Evolutionary conservation across 1,140 invertebrate species (phyloP).

Genomic region (Ceratina australensis): DNA sequence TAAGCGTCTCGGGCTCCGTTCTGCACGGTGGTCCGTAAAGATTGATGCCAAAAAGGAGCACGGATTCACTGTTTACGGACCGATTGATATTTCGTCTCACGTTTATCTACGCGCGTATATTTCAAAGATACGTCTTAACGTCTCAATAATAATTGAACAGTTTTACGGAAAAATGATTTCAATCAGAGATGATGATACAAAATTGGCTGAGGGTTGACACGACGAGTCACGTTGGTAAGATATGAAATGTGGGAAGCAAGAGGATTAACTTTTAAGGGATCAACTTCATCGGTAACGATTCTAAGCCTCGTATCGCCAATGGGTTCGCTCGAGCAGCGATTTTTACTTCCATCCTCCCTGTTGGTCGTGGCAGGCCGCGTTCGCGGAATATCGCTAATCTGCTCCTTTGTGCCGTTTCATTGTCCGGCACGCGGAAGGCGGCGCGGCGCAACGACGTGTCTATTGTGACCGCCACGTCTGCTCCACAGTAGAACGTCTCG

Average conservation of each 20-base stretch:
- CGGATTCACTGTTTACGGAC: neutral
- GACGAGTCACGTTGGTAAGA: too few species aligned
- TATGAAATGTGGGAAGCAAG: too few species aligned
- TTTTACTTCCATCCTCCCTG: neutral
- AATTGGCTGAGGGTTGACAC: too few species aligned
- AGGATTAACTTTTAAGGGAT: too few species aligned
- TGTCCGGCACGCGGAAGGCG: constrained; percentile 45
- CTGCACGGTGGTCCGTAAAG: constrained; percentile 32
- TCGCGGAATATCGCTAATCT: constrained; percentile 59
- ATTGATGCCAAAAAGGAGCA: constrained; percentile 24
- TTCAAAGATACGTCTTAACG: too few species aligned
- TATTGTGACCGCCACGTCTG: constrained; percentile 47
- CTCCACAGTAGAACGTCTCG: constrained; percentile 6
- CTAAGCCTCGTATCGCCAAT: too few species aligned
- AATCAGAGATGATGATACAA: too few species aligned
- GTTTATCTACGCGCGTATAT: too few species aligned
- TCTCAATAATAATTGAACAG: too few species aligned
- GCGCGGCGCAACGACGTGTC: constrained; percentile 35
- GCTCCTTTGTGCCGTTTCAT: constrained; percentile 47
- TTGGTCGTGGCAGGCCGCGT: constrained; percentile 21
- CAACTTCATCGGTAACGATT: too few species aligned
- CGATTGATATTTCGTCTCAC: too few species aligned
- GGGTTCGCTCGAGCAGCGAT: neutral
- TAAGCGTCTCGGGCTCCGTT: constrained; percentile 27
- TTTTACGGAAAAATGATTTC: too few species aligned